Evolutionary conservation across 2,113 vertebrate species (phyloP), one percentile per base, ranked within the genome.

Genomic region (Notiomystis cincta): DNA sequence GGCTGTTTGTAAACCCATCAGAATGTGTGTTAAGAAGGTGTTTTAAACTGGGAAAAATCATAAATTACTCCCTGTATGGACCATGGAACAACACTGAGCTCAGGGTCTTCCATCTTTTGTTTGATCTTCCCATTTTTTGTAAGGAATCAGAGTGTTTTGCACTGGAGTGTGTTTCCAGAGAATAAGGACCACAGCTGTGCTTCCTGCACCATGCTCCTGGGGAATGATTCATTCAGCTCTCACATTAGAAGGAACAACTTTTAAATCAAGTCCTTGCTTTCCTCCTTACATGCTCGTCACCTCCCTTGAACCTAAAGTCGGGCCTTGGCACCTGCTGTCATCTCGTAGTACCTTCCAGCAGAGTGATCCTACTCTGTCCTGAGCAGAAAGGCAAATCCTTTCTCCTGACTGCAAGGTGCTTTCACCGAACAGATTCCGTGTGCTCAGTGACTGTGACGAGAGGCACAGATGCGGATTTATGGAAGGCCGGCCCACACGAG

Each of bases 401-500:
- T 17, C 33, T 58, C n/a, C 14, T 10, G 27, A 13, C 21, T n/a
- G 20, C 22, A 56, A 47, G 54, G 48, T 2, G 7, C 42, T 78
- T 76, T 53, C 35, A 25, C 1, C 0, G 8, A 19, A 28, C 1
- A 57, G 17, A 45, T 48, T 40, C 60, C 33, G 8, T 1, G 19
- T 24, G 19, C 0, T 0, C 16, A 33, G 44, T 1, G 35, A 40
- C 40, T 31, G 45, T 0, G 1, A n/a, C 60, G 53, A 13, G 10
- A 24, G 0, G 6, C 30, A 14, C 23, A 11, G 31, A 51, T 2
- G 5, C 1, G 2, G 23, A n/a, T n/a, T 15, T 47, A 33, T 0
- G 0, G n/a, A 51, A 10, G 21, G 23, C 13, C 0, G 0, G 45
- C 64, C n/a, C 37, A 19, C 5, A 18, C 0, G 0, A 77, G 22